These are phyloP conservation scores for Drosophila sucinea DNA, from an alignment of 1,140 invertebrate species.

Conservation along the genomic window DNA sequence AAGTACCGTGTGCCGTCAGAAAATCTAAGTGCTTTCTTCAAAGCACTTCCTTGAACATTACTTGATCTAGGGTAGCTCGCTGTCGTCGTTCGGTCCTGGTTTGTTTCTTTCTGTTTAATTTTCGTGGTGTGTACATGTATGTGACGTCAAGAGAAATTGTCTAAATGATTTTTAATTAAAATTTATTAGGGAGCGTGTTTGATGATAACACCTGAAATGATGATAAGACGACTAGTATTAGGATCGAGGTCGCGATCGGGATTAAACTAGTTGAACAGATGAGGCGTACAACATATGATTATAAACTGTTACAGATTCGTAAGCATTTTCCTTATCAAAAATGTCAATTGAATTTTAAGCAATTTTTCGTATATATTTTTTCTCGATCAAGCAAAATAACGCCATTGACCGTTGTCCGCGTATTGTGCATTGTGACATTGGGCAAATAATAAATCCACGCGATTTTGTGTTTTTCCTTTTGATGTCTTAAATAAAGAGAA, in stretches of 20 bases:
- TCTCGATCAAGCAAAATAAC: constrained; percentile 20
- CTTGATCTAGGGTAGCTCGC: background rate
- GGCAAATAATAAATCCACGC: constrained; percentile 31
- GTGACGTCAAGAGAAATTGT: constrained; percentile 11
- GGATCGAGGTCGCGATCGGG: background rate
- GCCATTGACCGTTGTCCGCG: constrained; percentile 71
- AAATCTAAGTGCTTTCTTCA: no score
- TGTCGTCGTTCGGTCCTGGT: background rate
- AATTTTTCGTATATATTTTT: constrained; percentile 4
- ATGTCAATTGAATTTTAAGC: constrained; percentile 13
- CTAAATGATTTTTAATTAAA: constrained; percentile 15
- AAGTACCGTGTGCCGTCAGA: no score
- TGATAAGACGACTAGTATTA: background rate
- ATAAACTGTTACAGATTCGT: background rate
- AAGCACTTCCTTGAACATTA: no score
- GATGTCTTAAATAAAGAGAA: constrained; percentile 68
- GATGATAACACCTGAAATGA: constrained; percentile 7
- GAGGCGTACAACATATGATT: background rate
- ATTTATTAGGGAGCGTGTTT: constrained; percentile 11
- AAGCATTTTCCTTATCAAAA: constrained; percentile 10
- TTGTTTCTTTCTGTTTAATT: background rate
- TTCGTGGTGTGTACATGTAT: background rate
- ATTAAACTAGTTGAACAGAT: constrained; percentile 4
- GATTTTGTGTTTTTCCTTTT: constrained; percentile 43
- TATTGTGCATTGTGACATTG: constrained; percentile 55